Evolutionary conservation across 2,797 vertebrate species (phyloP).

Genomic region (Onychomys arenicola): DNA sequence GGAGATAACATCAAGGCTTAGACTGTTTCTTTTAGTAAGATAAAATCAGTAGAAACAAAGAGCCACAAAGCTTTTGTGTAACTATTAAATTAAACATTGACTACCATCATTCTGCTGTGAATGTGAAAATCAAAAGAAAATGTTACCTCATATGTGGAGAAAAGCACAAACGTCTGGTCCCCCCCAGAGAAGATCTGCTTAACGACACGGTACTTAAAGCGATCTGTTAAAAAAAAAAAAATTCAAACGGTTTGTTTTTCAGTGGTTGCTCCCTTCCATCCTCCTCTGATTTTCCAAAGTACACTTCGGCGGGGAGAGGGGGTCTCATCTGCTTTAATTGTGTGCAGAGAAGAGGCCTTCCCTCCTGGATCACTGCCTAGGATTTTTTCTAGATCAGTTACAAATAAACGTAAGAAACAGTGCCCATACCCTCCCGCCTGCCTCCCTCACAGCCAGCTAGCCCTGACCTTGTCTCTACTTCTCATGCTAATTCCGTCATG

Average conservation of each 20-base stretch:
- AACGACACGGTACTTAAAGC: constrained; percentile 90
- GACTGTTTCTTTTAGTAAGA: constrained; percentile 45
- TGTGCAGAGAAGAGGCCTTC: constrained; percentile 8
- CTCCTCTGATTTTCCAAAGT: constrained; percentile 22
- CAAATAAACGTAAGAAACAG: constrained; percentile 53
- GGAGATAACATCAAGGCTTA: neutral
- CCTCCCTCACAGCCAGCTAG: neutral
- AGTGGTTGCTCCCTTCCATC: constrained; percentile 29
- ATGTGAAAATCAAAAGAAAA: constrained; percentile 58
- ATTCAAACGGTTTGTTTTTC: constrained; percentile 65
- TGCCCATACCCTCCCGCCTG: neutral
- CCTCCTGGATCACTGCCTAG: constrained; percentile 8
- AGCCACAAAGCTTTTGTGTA: neutral
- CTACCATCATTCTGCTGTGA: neutral
- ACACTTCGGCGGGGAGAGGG: neutral
- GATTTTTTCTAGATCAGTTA: constrained; percentile 36
- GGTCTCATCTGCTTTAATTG: constrained; percentile 42
- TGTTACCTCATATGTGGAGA: constrained; percentile 92
- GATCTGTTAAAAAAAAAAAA: constrained; percentile 84
- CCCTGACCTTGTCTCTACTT: constrained; percentile 43
- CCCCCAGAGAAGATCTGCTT: constrained; percentile 96
- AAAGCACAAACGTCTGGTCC: constrained; percentile 96
- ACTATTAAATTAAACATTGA: constrained; percentile 33
- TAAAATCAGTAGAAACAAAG: constrained; percentile 31
- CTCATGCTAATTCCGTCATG: constrained; percentile 53